Conservation (phyloP, 2,888 invertebrate species). For the Polydrusus tereticollis region DNA sequence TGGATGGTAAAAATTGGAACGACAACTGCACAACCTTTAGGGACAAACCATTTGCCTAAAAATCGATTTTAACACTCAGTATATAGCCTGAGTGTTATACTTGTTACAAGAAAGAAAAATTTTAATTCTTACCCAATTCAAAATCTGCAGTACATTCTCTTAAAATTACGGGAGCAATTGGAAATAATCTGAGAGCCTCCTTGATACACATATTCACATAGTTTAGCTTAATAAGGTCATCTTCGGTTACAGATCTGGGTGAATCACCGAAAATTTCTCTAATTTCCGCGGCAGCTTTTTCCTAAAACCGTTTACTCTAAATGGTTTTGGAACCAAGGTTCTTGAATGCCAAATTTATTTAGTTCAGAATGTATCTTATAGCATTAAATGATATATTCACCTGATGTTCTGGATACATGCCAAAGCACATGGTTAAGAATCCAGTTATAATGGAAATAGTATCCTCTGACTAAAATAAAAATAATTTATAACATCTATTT, state of each 20-base stretch:
- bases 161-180: conserved; percentile 59
- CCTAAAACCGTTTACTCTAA: conserved; percentile 41
- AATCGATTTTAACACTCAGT: conserved; percentile 10
- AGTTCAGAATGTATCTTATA: background rate
- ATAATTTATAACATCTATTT: background rate
- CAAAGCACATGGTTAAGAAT: conserved; percentile 57
- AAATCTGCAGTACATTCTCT: conserved; percentile 56
- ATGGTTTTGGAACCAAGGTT: no score
- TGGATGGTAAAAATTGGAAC: conserved; percentile 60
- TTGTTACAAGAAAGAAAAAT: background rate
- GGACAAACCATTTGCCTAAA: conserved; percentile 55
- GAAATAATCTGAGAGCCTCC: conserved; percentile 58
- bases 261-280: conserved; percentile 54
- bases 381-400: conserved; percentile 49
- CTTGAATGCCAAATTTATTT: background rate
- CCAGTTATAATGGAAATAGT: conserved; percentile 55
- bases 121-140: conserved; percentile 55
- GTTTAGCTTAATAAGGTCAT: conserved; percentile 55
- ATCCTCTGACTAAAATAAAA: conserved; percentile 57
- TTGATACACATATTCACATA: conserved; percentile 61
- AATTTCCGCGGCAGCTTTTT: conserved; percentile 58
- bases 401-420: conserved; percentile 62
- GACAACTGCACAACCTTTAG: conserved; percentile 54
- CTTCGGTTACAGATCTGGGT: conserved; percentile 48
- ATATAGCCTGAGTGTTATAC: background rate